A percentile compares a stretch with the other conserved stretches of the same genome.
Evolutionary conservation across 92 coral and sea anemone genomes (phyloP).

Genomic region (Blastomussa wellsi): DNA sequence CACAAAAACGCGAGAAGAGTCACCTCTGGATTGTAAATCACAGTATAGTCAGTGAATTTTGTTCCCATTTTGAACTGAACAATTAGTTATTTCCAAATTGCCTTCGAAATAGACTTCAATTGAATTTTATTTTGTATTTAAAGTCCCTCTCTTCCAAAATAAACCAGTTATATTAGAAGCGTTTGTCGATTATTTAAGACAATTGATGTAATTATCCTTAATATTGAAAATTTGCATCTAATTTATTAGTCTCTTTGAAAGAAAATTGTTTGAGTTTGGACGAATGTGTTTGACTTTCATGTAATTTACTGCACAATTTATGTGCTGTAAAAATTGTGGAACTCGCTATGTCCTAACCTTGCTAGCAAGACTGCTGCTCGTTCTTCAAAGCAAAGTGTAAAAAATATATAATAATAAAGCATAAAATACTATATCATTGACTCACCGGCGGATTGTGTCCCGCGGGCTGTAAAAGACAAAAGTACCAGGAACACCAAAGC

Average conservation of each 20-base stretch:
- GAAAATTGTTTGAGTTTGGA: not conserved
- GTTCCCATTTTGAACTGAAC: too few relatives aligned
- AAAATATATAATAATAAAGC: too few relatives aligned
- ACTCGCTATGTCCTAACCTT: too few relatives aligned
- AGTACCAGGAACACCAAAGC: constrained; percentile 16
- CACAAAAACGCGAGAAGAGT: not conserved
- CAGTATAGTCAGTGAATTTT: too few relatives aligned
- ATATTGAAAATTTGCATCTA: not conserved
- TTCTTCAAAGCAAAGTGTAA: too few relatives aligned
- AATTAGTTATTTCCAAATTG: too few relatives aligned
- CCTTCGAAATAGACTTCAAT: not conserved
- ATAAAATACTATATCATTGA: not conserved
- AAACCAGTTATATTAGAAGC: not conserved
- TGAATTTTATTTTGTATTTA: too few relatives aligned
- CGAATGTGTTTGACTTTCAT: not conserved
- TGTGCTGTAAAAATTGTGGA: not conserved
- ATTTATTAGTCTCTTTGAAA: not conserved
- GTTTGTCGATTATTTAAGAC: not conserved
- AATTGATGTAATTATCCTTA: not conserved
- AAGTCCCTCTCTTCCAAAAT: too few relatives aligned
- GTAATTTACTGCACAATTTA: not conserved
- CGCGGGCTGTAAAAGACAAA: not conserved
- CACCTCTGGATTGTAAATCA: not conserved
- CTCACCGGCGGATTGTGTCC: constrained; percentile 39
- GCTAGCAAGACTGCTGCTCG: too few relatives aligned